phyloP scores from a whole-genome alignment of 2,888 invertebrate genomes.

The Bibio marci region DNA sequence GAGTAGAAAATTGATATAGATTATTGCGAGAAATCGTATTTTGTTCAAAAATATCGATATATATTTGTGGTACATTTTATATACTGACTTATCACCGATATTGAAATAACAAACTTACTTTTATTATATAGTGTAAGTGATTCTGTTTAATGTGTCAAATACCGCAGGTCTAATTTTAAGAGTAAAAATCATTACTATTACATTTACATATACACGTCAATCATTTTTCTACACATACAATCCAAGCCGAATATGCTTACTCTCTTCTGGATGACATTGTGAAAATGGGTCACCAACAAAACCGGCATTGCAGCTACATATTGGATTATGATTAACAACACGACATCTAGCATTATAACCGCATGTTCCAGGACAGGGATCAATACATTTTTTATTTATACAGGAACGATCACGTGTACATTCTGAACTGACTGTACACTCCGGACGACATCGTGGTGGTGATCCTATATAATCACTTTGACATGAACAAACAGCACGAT shows the following conservation, averaged over 20 bases:
- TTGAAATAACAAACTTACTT: no score
- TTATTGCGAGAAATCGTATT: no score
- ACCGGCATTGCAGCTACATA: slow-evolving; percentile 50
- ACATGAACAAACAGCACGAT: slow-evolving; percentile 59
- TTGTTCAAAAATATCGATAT: no score
- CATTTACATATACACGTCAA: no score
- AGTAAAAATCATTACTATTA: no score
- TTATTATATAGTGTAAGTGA: no score
- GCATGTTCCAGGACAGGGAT: slow-evolving; percentile 60
- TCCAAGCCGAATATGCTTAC: slow-evolving; percentile 17
- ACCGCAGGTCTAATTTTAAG: no score
- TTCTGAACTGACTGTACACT: slow-evolving; percentile 60
- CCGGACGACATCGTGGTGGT: slow-evolving; percentile 59
- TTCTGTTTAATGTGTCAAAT: no score
- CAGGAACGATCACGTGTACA: slow-evolving; percentile 55
- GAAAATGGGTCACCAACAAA: slow-evolving; percentile 59
- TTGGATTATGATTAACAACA: slow-evolving; percentile 59
- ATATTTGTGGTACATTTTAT: no score
- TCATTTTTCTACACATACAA: neutral
- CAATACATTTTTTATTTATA: slow-evolving; percentile 54
- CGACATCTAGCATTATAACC: slow-evolving; percentile 53
- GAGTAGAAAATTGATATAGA: no score
- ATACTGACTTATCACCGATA: no score
- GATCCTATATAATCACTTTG: slow-evolving; percentile 48
- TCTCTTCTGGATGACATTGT: slow-evolving; percentile 38